A percentile compares a stretch with the other conserved stretches of the same genome.
Evolutionary conservation across 2,113 vertebrate species (phyloP).

Genomic region (Rhinopithecus roxellana): DNA sequence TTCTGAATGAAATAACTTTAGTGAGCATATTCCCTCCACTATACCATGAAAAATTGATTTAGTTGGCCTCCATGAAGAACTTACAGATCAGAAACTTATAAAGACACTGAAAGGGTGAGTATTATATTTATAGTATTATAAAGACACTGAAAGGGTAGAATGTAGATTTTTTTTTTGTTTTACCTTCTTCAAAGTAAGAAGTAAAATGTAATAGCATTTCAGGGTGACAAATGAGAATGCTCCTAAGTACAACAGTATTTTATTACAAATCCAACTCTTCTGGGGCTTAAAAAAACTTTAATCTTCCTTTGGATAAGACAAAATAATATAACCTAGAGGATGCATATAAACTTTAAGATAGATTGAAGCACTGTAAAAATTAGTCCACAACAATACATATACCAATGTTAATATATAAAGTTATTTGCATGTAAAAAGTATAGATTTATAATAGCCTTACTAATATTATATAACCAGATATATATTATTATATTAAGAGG

Average conservation of each 20-base stretch:
- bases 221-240: neutral
- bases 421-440: neutral
- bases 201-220: neutral
- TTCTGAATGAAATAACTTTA: neutral
- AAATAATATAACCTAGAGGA: neutral
- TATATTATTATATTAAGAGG: neutral
- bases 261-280: neutral
- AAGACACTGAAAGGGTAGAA: neutral
- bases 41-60: neutral
- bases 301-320: neutral
- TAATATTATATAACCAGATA: neutral
- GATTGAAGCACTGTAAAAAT: neutral
- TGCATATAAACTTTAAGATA: neutral
- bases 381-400: neutral
- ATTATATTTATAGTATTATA: neutral
- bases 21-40: neutral
- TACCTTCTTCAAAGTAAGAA: neutral
- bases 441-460: neutral
- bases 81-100: neutral
- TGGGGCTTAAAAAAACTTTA: neutral
- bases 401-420: neutral
- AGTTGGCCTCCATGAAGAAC: neutral
- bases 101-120: neutral
- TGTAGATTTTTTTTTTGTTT: neutral
- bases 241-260: neutral